These are phyloP conservation scores for Drosophila tanythrix DNA, from an alignment of 2,888 invertebrate species.

Conservation along the genomic window DNA sequence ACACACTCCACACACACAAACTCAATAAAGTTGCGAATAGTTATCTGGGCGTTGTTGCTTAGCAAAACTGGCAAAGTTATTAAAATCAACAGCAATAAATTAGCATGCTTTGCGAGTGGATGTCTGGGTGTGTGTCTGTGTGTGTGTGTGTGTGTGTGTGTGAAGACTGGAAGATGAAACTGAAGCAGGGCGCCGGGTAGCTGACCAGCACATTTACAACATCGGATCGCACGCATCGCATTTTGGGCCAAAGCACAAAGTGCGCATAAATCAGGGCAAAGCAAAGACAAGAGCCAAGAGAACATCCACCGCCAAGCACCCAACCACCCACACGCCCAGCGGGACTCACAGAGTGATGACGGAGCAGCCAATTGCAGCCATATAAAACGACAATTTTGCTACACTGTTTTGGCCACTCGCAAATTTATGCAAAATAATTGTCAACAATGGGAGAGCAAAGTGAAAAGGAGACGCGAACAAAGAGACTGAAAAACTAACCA, in stretches of 20 bases:
- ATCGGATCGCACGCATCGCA: slow-evolving; percentile 36
- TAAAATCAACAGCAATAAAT: slow-evolving; percentile 78
- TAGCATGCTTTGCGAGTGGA: slow-evolving; percentile 68
- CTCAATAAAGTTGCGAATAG: slow-evolving; percentile 60
- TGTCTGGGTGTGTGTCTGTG: slow-evolving; percentile 2
- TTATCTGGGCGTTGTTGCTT: slow-evolving; percentile 58
- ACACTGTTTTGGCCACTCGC: slow-evolving; percentile 52
- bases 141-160: slow-evolving; percentile 14
- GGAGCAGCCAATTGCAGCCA: slow-evolving; percentile 43
- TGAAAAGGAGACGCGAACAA: slow-evolving; percentile 10
- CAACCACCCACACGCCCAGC: slow-evolving; percentile 13
- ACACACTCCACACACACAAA: not conserved
- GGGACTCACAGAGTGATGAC: slow-evolving; percentile 24
- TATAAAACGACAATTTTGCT: slow-evolving; percentile 59
- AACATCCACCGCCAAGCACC: slow-evolving; percentile 10
- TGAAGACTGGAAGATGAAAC: not conserved
- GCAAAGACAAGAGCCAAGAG: slow-evolving; percentile 62
- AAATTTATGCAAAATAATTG: slow-evolving; percentile 68
- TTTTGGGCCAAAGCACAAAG: slow-evolving; percentile 60
- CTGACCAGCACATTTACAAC: slow-evolving; percentile 41
- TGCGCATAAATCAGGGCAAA: slow-evolving; percentile 68
- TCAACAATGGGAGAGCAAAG: slow-evolving; percentile 46
- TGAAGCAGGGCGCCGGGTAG: slow-evolving; percentile 1
- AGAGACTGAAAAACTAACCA: slow-evolving; percentile 2
- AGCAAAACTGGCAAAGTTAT: slow-evolving; percentile 61